These are phyloP conservation scores for Paracentrotus lividus DNA, from an alignment of 53 echinoderm and acorn worm genomes.

Conservation along the genomic window DNA sequence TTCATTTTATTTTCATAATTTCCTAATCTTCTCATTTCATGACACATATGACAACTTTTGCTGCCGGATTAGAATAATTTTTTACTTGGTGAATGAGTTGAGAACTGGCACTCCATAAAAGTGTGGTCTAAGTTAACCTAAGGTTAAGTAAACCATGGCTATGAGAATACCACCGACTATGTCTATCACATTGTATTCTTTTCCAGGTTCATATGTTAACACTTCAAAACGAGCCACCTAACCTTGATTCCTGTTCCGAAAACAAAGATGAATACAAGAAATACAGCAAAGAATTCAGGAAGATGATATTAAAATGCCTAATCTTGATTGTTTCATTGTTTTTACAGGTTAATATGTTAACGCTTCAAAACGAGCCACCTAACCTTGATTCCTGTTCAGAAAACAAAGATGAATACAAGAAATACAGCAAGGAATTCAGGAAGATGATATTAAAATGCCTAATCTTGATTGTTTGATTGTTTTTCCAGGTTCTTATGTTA, in stretches of 20 bases:
- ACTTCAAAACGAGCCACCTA: conserved; percentile 98
- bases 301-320: no score
- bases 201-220: conserved; percentile 95
- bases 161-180: no score
- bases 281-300: conserved; percentile 97
- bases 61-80: no score
- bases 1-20: no score
- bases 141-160: neutral
- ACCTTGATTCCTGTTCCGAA: conserved; percentile 83
- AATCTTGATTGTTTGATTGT: neutral
- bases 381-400: conserved; percentile 83
- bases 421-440: conserved; percentile 96
- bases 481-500: conserved; percentile 92
- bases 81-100: neutral
- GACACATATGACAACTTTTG: no score
- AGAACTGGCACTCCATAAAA: no score
- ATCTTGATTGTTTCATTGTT: neutral
- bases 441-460: conserved; percentile 96
- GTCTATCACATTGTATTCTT: neutral
- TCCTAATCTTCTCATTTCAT: no score
- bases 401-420: conserved; percentile 91
- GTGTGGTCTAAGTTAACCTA: no score
- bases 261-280: conserved; percentile 94
- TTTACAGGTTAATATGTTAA: conserved; percentile 94
- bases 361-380: conserved; percentile 97